Evolutionary conservation across 2,888 invertebrate species (phyloP).

Genomic region (Odontocerum albicorne): DNA sequence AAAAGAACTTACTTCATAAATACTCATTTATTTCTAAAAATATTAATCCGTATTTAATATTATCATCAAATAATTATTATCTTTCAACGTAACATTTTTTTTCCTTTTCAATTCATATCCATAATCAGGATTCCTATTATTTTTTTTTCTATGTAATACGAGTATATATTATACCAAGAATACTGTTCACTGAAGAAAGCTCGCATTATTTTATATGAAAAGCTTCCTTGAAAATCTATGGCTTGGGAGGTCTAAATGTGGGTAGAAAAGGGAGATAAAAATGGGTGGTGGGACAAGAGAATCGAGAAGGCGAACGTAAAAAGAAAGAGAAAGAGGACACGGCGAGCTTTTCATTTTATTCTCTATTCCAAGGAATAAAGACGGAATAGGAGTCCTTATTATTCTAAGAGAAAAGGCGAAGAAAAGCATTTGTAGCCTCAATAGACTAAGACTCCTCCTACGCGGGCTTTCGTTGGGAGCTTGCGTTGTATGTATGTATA

Average conservation of each 20-base stretch:
- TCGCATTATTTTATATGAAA: no score
- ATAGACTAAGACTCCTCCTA: conserved; percentile 33
- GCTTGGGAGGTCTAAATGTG: not conserved
- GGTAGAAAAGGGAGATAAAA: not conserved
- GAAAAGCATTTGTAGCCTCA: conserved; percentile 36
- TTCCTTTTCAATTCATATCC: no score
- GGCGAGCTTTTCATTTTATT: conserved; percentile 32
- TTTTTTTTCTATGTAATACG: no score
- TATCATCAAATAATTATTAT: no score
- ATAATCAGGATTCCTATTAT: no score
- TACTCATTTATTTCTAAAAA: no score
- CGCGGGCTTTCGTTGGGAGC: conserved; percentile 9
- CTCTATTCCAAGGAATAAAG: conserved; percentile 33
- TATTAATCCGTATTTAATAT: no score
- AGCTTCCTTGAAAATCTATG: not conserved
- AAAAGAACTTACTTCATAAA: no score
- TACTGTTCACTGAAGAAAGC: no score
- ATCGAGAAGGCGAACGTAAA: conserved; percentile 26
- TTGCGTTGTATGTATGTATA: no score
- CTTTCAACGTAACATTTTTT: no score
- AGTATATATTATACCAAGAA: no score
- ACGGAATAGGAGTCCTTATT: conserved; percentile 35
- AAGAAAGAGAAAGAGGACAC: conserved; percentile 33
- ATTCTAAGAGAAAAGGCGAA: conserved; percentile 36
- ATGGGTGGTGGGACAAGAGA: conserved; percentile 8